Evolutionary conservation across 2,113 vertebrate genomes (phyloP).

Genomic region (Tamias sibiricus): DNA sequence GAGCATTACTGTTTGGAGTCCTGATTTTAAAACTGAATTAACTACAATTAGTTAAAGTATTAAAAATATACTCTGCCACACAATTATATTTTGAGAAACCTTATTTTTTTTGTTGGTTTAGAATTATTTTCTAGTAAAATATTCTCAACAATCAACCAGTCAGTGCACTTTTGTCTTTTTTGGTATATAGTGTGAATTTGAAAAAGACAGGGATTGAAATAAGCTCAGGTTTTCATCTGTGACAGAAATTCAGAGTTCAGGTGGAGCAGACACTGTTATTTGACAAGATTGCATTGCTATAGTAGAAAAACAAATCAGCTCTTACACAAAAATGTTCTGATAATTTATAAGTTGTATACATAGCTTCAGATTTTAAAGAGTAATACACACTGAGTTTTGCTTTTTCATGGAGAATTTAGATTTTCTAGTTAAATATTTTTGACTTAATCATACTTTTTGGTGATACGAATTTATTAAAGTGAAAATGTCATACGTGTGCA

Average conservation of each 20-base stretch:
- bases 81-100: background rate
- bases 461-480: background rate
- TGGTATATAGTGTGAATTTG: background rate
- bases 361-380: background rate
- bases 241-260: background rate
- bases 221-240: background rate
- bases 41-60: background rate
- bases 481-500: background rate
- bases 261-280: background rate
- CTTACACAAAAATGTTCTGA: background rate
- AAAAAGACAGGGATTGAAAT: background rate
- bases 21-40: slow-evolving; percentile 29
- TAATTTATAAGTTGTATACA: background rate
- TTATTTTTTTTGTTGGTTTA: background rate
- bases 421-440: background rate
- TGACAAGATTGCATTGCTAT: background rate
- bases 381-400: background rate
- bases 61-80: background rate
- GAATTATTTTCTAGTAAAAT: slow-evolving; percentile 13
- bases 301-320: background rate
- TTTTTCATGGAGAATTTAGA: background rate
- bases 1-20: background rate
- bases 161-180: background rate
- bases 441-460: background rate
- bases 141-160: background rate